Evolutionary conservation across 2,113 vertebrate genomes (phyloP), one percentile per base, ranked within the genome.

Genomic region (Oceanodroma tethys): DNA sequence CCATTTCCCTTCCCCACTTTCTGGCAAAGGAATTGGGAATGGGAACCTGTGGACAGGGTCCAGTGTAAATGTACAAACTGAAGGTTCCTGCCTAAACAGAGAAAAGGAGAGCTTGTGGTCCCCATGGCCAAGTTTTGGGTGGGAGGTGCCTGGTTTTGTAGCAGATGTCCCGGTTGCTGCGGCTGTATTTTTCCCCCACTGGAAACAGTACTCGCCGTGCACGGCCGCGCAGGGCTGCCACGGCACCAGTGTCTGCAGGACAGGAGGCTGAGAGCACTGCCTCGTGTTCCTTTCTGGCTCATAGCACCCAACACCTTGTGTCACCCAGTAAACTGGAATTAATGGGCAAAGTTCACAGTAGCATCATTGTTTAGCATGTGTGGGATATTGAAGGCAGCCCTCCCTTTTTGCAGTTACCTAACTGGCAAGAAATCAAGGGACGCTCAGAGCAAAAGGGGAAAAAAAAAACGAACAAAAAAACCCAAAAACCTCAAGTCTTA

Each of bases 251-350:
- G 56, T 16, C 76, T 86, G 94, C 76, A 68, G 50, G 68, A 50
- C 62, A 50, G 60, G 36, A 45, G 84, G 38, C 68, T 53, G 36
- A 13, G 65, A 40, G 70, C 10, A 2, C 63, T 85, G 75, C 90
- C 48, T 53, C 78, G 1, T 38, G 7, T 12, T 92, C 81, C 91
- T 75, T 83, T 79, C 96, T 97, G 97, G 82, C 94, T 97, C 89
- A 81, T 86, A 96, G 83, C 96, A 68, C 75, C 95, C 96, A 74
- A 86, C 96, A 95, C 95, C 92, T 95, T 30, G 84, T 88, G 96
- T 97, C 87, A 82, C 83, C 83, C 93, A 84, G 87, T 83, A 81
- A 42, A 65, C 43, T 43, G 82, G 81, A 83, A 95, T 95, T 59
- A 36, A 81, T 74, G 87, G 93, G 93, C 29, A 1, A 36, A 86